Conservation (phyloP, 2,113 vertebrate species). For the Sclerurus mexicanus region DNA sequence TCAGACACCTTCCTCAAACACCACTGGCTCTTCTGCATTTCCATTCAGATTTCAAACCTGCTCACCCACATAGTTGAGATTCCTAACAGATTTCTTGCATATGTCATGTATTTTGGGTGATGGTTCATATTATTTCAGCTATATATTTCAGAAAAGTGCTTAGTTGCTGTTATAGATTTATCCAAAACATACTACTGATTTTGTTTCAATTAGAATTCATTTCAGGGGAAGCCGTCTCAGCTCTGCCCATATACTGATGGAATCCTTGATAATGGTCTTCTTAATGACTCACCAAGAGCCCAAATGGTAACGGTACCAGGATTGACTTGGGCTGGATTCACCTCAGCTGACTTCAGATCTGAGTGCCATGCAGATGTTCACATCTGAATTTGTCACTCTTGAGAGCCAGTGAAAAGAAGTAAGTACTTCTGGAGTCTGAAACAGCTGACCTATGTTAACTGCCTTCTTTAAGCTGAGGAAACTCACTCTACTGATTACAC, state of each 20-base stretch:
- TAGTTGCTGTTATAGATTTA: neutral
- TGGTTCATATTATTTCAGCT: neutral
- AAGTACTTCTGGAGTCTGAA: neutral
- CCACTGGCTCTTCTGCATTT: neutral
- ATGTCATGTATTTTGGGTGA: neutral
- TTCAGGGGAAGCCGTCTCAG: neutral
- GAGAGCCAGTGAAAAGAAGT: neutral
- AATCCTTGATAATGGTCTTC: neutral
- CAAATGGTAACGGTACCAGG: neutral
- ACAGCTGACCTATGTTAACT: neutral
- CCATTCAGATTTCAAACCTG: neutral
- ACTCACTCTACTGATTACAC: neutral
- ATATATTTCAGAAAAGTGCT: neutral
- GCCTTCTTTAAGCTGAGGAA: neutral
- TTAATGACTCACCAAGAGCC: neutral
- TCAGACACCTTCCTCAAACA: neutral
- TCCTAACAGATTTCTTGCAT: neutral
- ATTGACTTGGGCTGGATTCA: neutral
- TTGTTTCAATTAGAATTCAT: neutral
- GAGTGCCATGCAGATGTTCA: neutral
- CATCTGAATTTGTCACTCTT: neutral
- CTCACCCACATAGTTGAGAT: neutral
- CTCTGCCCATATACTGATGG: neutral
- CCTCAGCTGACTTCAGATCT: neutral
- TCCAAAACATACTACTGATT: neutral